Evolutionary conservation across 2,888 invertebrate species (phyloP), one percentile per base, ranked within the genome.

Genomic region (Gandaritis pyraliata): DNA sequence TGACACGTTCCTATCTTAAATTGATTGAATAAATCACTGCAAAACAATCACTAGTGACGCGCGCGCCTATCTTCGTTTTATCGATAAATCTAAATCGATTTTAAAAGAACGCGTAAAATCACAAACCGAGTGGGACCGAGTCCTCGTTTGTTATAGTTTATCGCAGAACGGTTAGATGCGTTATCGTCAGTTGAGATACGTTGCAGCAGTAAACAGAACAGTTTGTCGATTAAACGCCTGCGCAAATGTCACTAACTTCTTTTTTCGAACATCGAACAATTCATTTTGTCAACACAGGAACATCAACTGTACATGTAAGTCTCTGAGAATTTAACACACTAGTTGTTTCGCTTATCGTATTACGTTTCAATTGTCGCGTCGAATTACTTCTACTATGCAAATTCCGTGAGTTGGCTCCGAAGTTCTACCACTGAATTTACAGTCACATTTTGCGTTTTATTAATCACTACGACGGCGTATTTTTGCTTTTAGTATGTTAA

Each of bases 201-300:
- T 82, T 77, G 77, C 60, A 71, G 71, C 69, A 75, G 79, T 81
- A 84, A 83, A 85, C 81, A 85, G 80, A 80, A 66, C 79, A 74
- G 79, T 73, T 73, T 69, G 64, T 65, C 72, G 70, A 76, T 71
- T 64, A 73, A 75, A 76, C 75, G 79, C 75, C 71, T 75, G 76
- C 76, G 78, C 77, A 70, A 70, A 70, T 63, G 62, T 65, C 65
- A 70, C 68, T 36, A 43, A 60, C 45, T 45, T 58, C 61, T 52
- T 48, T 58, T 62, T 33, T 33, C 53, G 45, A 58, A 23, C 53
- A 55, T 30, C 38, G 29, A 38, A 23, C 43, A 30, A 39, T 55
- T 29, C n/a, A 59, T 52, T 56, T 64, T 64, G 59, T 49, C 41
- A 52, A 59, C 52, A 49, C 16, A 33, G 7, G 33, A 33, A 33